These are phyloP conservation scores for Mylabris phalerata DNA, from an alignment of 1,140 invertebrate genomes.

Conservation along the genomic window DNA sequence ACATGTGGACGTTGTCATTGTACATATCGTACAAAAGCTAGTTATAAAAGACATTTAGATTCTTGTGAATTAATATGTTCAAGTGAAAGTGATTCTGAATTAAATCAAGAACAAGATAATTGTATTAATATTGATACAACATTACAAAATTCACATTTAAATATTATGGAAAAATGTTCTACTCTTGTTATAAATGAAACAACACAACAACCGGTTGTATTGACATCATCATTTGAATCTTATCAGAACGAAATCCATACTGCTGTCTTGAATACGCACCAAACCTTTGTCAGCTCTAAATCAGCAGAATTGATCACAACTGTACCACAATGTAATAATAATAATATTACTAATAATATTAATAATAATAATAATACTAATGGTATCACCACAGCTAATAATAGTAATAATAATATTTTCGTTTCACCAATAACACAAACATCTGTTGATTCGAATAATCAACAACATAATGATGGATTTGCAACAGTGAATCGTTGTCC, in stretches of 20 bases:
- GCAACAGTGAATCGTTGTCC: background rate
- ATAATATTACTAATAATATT: no score
- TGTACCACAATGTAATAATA: constrained; percentile 7
- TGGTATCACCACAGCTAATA: no score
- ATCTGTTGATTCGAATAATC: background rate
- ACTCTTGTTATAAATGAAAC: constrained; percentile 20
- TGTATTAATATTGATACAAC: constrained; percentile 29
- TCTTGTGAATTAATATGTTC: constrained; percentile 70
- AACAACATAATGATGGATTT: background rate
- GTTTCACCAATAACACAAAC: background rate
- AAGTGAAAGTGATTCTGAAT: constrained; percentile 67
- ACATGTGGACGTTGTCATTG: constrained; percentile 82
- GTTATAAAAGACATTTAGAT: constrained; percentile 74
- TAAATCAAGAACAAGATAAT: constrained; percentile 25
- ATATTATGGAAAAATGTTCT: background rate
- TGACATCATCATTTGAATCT: constrained; percentile 38
- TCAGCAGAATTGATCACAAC: constrained; percentile 24
- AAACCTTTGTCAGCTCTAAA: constrained; percentile 29
- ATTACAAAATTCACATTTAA: background rate
- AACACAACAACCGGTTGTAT: constrained; percentile 29
- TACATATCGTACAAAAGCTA: constrained; percentile 80
- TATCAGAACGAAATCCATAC: constrained; percentile 39
- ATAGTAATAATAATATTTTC: no score
- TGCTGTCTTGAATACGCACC: constrained; percentile 34
- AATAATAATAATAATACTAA: no score